These are phyloP conservation scores for Psittacus erithacus DNA, from an alignment of 2,113 vertebrate species.

Conservation along the genomic window DNA sequence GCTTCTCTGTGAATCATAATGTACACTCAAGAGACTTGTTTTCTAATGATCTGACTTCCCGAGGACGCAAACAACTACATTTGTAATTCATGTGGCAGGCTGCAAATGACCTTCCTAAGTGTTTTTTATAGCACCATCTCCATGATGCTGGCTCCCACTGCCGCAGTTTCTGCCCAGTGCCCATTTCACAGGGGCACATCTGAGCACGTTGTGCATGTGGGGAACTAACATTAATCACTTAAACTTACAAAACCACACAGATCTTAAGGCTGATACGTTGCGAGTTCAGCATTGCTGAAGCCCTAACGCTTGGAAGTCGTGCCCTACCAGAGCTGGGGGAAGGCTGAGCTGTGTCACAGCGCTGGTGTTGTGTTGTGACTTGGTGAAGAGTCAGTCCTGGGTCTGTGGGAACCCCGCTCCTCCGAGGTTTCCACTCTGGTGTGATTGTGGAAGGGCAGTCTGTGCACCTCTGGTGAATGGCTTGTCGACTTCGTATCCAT, in stretches of 20 bases:
- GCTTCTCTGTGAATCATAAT: neutral
- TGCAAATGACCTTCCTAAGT: accelerated
- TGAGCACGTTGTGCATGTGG: accelerated
- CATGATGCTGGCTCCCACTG: accelerated
- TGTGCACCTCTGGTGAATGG: neutral
- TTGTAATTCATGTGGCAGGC: neutral
- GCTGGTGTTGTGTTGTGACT: neutral
- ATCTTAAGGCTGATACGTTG: neutral
- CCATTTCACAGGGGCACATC: accelerated
- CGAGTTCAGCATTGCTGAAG: neutral
- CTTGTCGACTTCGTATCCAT: slow-evolving; percentile 25
- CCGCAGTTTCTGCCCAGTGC: accelerated
- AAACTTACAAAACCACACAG: neutral
- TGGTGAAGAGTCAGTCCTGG: accelerated
- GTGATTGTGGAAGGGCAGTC: neutral
- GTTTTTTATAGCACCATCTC: accelerated
- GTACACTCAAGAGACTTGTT: neutral
- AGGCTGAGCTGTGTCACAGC: neutral
- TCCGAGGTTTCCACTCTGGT: neutral
- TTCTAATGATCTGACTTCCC: neutral
- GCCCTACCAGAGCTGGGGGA: neutral
- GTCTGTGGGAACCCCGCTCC: neutral
- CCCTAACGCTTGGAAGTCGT: neutral
- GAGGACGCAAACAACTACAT: neutral
- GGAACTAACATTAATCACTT: neutral